Percentiles rank a stretch among this genome's conserved stretches.
phyloP scores from a whole-genome alignment of 2,888 invertebrate genomes.

The Crioceris asparagi region DNA sequence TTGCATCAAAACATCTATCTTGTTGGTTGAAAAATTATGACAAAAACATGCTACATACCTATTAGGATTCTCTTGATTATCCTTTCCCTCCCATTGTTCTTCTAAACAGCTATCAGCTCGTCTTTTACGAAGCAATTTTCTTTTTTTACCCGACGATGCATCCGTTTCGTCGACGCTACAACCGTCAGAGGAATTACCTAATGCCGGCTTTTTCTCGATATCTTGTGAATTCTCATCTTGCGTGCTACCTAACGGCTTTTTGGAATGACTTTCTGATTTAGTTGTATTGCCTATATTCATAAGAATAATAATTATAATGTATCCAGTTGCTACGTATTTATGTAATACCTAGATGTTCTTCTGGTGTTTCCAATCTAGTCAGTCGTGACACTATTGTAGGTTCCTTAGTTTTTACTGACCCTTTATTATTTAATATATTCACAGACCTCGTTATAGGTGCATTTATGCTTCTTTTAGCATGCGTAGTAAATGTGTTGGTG shows the following conservation, averaged over 20 bases:
- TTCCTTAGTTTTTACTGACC: too few species aligned
- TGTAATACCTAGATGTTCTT: too few species aligned
- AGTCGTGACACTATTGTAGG: too few species aligned
- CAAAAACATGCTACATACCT: too few species aligned
- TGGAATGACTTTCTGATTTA: slow-evolving; percentile 4
- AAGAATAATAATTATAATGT: too few species aligned
- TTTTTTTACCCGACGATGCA: slow-evolving; percentile 12
- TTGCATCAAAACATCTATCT: too few species aligned
- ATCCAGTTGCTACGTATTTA: too few species aligned
- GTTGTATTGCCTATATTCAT: too few species aligned
- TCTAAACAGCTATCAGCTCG: slow-evolving; percentile 47
- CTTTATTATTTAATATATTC: too few species aligned
- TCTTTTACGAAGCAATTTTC: slow-evolving; percentile 43
- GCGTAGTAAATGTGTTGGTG: slow-evolving; percentile 20
- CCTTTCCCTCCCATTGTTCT: slow-evolving; percentile 45
- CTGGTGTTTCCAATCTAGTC: too few species aligned
- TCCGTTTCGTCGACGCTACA: slow-evolving; percentile 16
- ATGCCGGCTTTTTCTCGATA: slow-evolving; percentile 20
- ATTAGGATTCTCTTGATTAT: too few species aligned
- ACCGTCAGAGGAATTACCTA: slow-evolving; percentile 21
- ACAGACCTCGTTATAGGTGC: slow-evolving; percentile 36
- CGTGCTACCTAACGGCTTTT: slow-evolving; percentile 10
- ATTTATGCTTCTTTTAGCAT: slow-evolving; percentile 31
- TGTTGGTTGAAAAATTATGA: too few species aligned
- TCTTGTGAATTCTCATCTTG: slow-evolving; percentile 17